phyloP scores from a whole-genome alignment of 2,113 vertebrate genomes.

The Oncorhynchus gorbuscha region DNA sequence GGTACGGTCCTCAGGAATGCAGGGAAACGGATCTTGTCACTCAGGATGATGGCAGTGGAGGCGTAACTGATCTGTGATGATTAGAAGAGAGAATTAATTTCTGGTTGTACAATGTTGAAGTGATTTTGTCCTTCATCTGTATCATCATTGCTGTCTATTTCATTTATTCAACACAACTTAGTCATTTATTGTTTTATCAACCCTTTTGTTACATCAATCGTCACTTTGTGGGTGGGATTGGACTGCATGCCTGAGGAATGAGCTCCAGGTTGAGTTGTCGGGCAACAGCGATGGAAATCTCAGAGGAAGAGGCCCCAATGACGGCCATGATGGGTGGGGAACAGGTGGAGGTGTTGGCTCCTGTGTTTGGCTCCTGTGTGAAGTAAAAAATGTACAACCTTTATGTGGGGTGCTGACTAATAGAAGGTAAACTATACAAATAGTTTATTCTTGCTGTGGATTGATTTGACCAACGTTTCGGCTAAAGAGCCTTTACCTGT shows the following conservation, averaged over 20 bases:
- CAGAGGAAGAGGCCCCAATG: conserved; percentile 76
- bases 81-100: not conserved
- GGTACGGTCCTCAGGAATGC: conserved; percentile 86
- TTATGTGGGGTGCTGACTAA: too few relatives aligned
- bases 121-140: too few relatives aligned
- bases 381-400: too few relatives aligned
- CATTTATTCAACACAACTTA: too few relatives aligned
- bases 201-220: not conserved
- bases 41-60: conserved; percentile 84
- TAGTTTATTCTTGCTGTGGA: too few relatives aligned
- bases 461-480: too few relatives aligned
- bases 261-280: conserved; percentile 80
- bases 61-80: conserved; percentile 82
- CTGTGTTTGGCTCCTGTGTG: not conserved
- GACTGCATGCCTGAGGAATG: conserved; percentile 80
- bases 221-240: not conserved
- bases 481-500: not conserved
- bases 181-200: not conserved
- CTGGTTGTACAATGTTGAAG: too few relatives aligned
- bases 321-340: conserved; percentile 71
- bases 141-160: too few relatives aligned
- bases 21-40: conserved; percentile 86
- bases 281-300: conserved; percentile 83
- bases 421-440: too few relatives aligned
- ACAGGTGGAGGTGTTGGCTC: conserved; percentile 62